Evolutionary conservation across 2,797 vertebrate species (phyloP), one percentile per base, ranked within the genome.

Genomic region (Sebastes iracundus): DNA sequence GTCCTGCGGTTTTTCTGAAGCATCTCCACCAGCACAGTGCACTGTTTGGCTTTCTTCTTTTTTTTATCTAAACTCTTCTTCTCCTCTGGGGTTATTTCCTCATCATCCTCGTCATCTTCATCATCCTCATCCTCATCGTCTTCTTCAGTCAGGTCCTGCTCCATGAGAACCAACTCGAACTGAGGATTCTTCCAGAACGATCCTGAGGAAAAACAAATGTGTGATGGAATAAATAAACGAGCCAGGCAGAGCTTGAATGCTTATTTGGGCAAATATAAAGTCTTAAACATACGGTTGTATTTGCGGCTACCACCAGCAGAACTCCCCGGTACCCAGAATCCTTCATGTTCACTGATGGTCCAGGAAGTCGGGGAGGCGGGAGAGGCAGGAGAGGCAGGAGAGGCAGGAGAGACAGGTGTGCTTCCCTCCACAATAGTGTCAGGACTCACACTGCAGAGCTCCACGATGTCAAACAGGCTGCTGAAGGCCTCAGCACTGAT

Each of bases 131-230:
- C 77, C 1, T 89, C 86, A 0, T 92, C 84, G 0, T 90, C 91
- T 4, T 91, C 72, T 0, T 90, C 87, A 6, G 82, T 20, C 30
- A 88, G 79, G 56, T 96, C 94, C 65, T 92, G 82, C 83, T 96
- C 91, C 1, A 73, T 92, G 64, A 97, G 94, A 22, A 85, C 42
- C 87, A 97, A 49, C 53, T 93, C 82, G 72, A 94, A 97, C 93
- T 97, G 96, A 18, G 96, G 96, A 81, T 97, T 97, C 77, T 90
- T 95, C 87, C 94, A 96, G 86, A 96, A 97, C 1, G 96, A 92
- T 77, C 75, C 96, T 97, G 49, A 32, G 59, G 11, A 6, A 13
- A 12, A 3, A 18, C 0, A 13, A 14, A 22, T n/a, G 30, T 6
- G 1, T 32, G 9, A 67, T 38, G 46, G 4, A 71, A 9, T 53